A percentile compares a stretch with the other conserved stretches of the same genome.
phyloP scores from a whole-genome alignment of 2,113 vertebrate species.

The Perca fluviatilis region DNA sequence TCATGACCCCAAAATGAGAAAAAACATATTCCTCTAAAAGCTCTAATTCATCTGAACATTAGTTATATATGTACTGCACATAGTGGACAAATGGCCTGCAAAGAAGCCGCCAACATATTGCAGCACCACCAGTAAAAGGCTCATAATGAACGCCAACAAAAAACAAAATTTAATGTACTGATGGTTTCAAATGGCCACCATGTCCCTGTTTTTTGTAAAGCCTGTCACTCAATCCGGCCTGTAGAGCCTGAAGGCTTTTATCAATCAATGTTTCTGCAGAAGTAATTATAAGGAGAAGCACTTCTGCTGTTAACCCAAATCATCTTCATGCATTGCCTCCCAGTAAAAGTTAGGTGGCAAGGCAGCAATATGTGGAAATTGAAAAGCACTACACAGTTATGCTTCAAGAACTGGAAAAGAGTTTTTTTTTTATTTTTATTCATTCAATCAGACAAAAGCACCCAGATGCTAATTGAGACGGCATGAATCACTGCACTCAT shows the following conservation, averaged over 20 bases:
- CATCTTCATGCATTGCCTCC: constrained; percentile 51
- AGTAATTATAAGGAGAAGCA: constrained; percentile 67
- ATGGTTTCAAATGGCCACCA: constrained; percentile 4
- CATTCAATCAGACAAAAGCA: constrained; percentile 47
- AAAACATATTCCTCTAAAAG: background rate
- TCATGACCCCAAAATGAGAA: background rate
- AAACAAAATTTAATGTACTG: constrained; percentile 4
- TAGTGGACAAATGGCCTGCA: background rate
- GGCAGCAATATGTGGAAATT: constrained; percentile 58
- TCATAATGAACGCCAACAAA: background rate
- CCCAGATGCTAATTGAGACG: constrained; percentile 56
- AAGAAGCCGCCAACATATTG: background rate
- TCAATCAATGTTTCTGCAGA: constrained; percentile 63
- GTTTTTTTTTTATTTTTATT: constrained; percentile 19
- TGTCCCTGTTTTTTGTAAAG: constrained; percentile 30
- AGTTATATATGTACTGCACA: background rate
- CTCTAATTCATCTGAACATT: background rate
- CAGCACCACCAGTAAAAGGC: background rate
- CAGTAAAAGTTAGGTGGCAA: constrained; percentile 51
- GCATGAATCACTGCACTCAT: constrained; percentile 43
- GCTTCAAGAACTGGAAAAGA: constrained; percentile 64
- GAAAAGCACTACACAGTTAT: constrained; percentile 51
- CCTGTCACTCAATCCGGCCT: constrained; percentile 37
- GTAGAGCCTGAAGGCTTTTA: constrained; percentile 46
- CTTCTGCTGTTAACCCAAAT: constrained; percentile 62